A percentile compares a stretch with the other conserved stretches of the same genome.
Conservation (phyloP, 1,140 invertebrate genomes). For the Lineus longissimus region DNA sequence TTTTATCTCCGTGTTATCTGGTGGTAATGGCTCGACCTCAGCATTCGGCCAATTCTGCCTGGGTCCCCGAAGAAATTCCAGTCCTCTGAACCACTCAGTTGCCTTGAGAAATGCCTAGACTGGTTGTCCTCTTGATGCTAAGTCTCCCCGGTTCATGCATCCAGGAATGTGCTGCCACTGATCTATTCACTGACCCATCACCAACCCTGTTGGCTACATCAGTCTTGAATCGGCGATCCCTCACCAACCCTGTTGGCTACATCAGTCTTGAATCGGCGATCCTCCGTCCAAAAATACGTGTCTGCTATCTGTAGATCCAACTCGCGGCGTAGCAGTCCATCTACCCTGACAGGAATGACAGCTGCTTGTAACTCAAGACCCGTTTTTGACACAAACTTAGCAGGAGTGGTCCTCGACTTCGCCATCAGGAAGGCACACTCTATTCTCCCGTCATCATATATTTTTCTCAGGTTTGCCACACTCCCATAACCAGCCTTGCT, state of each 20-base stretch:
- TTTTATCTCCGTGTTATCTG: too few relatives aligned
- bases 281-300: conserved; percentile 9
- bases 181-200: neutral
- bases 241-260: neutral
- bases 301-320: neutral
- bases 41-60: neutral
- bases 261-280: neutral
- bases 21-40: too few relatives aligned
- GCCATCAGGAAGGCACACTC: neutral
- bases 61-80: neutral
- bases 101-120: neutral
- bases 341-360: conserved; percentile 1
- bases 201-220: conserved; percentile 3
- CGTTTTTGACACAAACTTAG: neutral
- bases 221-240: conserved; percentile 12
- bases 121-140: conserved; percentile 43
- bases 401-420: neutral
- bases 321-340: neutral
- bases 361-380: conserved; percentile 4
- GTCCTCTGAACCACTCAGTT: neutral
- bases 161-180: conserved; percentile 49
- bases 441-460: neutral
- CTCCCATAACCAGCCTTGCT: neutral
- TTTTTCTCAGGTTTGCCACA: neutral
- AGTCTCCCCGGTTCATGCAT: conserved; percentile 49